Evolutionary conservation across 1,140 invertebrate species (phyloP), one percentile per base, ranked within the genome.

Genomic region (Melanaphis sacchari): DNA sequence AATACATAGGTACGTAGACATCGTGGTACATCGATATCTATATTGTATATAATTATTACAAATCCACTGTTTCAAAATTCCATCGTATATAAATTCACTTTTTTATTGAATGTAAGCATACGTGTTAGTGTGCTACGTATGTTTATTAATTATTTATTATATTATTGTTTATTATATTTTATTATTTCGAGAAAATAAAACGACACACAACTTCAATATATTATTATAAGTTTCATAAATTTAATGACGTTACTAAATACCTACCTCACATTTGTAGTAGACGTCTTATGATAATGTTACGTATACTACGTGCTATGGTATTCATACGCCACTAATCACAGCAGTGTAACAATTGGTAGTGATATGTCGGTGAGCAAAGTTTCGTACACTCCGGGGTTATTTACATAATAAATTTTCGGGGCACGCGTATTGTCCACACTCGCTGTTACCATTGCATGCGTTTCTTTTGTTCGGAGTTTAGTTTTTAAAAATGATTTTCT

Each of bases 361-460:
- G 26, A 26, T 84, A 84, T 84, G n/a, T 4, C 15, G 59, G 59
- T n/a, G 18, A 66, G 4, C 59, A 66, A 11, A 66, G 26, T 66
- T 59, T 31, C 26, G 11, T 59, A 31, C 54, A 59, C 24, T 59
- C 21, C 4, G 31, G 59, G 1, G 15, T n/a, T 76, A 76, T 89
- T 89, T 54, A 89, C 88, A 54, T 89, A 54, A 54, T 49, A 49
- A 11, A 49, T 38, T 89, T 52, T 89, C 22, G 88, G 88, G 49
- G 88, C 88, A 89, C 49, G 88, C 88, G 88, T 52, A 54, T 89
- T 89, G 49, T 40, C 36, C 49, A 89, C 46, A 38, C 46, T 22
- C 87, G 46, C 24, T 36, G 2, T 52, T 15, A 4, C 9, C 24
- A 36, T 49, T 31, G 85, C 87, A 21, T 38, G 88, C 49, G 36